phyloP scores from a whole-genome alignment of 2,113 vertebrate species.

The Hyperoodon ampullatus region DNA sequence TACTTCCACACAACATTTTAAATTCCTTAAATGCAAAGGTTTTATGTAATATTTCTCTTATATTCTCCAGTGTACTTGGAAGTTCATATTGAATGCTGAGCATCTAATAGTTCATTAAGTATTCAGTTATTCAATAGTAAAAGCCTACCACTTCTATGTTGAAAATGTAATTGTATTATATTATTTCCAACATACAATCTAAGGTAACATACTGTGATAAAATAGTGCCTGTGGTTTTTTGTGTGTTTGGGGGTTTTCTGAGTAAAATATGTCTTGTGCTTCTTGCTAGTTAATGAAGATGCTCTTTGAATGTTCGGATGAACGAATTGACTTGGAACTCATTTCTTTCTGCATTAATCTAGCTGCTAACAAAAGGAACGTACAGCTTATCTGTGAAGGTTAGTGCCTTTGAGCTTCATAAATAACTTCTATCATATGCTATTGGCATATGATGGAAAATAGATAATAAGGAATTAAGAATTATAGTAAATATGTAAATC shows the following conservation, averaged over 20 bases:
- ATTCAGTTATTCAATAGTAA: neutral
- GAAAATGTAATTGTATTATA: slow-evolving; percentile 27
- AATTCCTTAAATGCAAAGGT: neutral
- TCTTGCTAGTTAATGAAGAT: slow-evolving; percentile 94
- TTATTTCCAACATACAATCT: neutral
- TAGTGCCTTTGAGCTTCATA: neutral
- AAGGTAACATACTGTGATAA: neutral
- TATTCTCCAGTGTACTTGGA: neutral
- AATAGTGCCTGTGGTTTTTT: neutral
- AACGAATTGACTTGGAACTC: slow-evolving; percentile 92
- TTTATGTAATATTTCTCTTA: slow-evolving; percentile 21
- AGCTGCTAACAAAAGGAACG: slow-evolving; percentile 96
- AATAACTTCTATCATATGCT: neutral
- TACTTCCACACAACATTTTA: neutral
- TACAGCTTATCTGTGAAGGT: slow-evolving; percentile 97
- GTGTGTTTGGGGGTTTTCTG: neutral
- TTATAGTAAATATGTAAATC: neutral
- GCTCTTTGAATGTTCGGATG: slow-evolving; percentile 92
- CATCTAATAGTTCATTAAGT: neutral
- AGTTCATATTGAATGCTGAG: neutral
- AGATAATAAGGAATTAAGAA: neutral
- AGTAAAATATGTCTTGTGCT: slow-evolving; percentile 66
- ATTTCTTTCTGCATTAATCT: slow-evolving; percentile 98
- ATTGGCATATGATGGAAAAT: neutral
- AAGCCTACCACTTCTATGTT: neutral